phyloP scores from a whole-genome alignment of 2,113 vertebrate species.

The Rynchops niger region DNA sequence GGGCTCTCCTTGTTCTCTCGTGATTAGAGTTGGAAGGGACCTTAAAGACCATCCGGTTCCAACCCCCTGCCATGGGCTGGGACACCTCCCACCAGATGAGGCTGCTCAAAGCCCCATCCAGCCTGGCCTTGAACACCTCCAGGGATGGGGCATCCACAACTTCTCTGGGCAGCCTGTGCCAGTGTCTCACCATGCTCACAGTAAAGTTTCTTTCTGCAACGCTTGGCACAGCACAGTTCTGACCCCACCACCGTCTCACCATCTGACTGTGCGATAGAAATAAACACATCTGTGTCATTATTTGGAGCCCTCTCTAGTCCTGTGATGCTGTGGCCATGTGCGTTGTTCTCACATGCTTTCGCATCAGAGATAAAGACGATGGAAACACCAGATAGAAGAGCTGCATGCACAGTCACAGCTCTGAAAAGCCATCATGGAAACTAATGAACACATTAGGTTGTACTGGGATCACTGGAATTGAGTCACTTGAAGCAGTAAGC shows the following conservation, averaged over 20 bases:
- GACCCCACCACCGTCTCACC: not conserved
- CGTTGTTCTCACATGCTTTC: not conserved
- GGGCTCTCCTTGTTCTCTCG: not conserved
- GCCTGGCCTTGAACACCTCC: not conserved
- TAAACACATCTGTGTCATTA: not conserved
- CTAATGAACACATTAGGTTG: not conserved
- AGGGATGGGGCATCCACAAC: not conserved
- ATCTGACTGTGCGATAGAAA: not conserved
- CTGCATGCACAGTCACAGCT: not conserved
- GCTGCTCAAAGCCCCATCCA: not conserved
- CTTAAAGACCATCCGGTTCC: no score
- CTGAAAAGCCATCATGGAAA: not conserved
- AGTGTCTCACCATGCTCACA: not conserved
- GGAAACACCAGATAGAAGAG: not conserved
- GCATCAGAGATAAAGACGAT: not conserved
- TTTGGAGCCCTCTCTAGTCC: not conserved
- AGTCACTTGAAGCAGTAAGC: not conserved
- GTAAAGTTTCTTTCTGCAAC: not conserved
- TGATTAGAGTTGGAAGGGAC: no score
- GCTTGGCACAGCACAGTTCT: not conserved
- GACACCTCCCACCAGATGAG: not conserved
- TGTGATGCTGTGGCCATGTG: accelerated
- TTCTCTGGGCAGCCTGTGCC: not conserved
- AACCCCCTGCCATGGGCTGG: not conserved
- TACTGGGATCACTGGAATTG: not conserved